These are phyloP conservation scores for Crotalus tigris DNA, from an alignment of 2,113 vertebrate species.

Conservation along the genomic window DNA sequence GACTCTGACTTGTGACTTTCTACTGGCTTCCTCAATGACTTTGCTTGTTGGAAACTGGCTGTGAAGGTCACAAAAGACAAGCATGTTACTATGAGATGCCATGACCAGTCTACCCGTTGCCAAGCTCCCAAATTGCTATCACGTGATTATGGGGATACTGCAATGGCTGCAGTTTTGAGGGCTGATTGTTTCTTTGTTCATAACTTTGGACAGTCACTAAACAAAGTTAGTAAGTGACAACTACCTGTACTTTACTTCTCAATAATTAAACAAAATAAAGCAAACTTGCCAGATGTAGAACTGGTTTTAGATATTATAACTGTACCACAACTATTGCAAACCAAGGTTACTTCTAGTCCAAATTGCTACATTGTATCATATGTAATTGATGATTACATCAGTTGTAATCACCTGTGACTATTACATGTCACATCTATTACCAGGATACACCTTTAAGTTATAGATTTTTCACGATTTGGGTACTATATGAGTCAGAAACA, in stretches of 20 bases:
- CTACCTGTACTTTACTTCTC: not conserved
- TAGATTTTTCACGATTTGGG: not conserved
- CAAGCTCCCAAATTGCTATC: not conserved
- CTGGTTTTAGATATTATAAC: not conserved
- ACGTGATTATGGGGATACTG: not conserved
- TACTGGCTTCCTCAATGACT: not conserved
- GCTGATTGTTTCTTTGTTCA: not conserved
- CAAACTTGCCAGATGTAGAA: not conserved
- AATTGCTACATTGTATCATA: not conserved
- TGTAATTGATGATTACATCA: not conserved
- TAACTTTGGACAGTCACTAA: not conserved
- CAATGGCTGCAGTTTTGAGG: not conserved
- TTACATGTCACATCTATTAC: not conserved
- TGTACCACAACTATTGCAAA: not conserved
- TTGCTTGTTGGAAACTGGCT: not conserved
- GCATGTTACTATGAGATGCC: not conserved
- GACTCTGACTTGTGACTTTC: not conserved
- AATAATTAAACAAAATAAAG: not conserved
- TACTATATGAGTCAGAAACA: not conserved
- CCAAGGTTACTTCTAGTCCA: not conserved
- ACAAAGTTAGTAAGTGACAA: not conserved
- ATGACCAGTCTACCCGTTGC: not conserved
- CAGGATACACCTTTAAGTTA: not conserved
- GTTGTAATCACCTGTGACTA: not conserved
- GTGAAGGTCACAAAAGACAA: not conserved